Evolutionary conservation across 2,888 invertebrate genomes (phyloP).

Genomic region (Drymonia ruficornis): DNA sequence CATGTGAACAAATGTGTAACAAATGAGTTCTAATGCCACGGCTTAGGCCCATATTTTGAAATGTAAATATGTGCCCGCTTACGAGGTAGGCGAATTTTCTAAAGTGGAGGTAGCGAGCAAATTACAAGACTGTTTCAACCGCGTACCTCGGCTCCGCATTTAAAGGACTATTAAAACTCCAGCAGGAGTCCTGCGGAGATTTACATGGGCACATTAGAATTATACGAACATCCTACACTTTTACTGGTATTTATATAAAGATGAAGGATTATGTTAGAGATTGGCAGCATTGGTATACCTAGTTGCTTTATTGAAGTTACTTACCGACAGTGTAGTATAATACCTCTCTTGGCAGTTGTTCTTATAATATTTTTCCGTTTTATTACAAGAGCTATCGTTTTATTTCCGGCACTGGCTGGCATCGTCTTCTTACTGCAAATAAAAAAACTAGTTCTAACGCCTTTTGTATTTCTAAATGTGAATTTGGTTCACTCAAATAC

Average conservation of each 20-base stretch:
- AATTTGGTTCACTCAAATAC: conserved; percentile 19
- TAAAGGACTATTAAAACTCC: conserved; percentile 71
- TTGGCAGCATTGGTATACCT: too few species aligned
- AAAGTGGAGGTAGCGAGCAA: conserved; percentile 55
- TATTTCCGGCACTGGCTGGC: conserved; percentile 4
- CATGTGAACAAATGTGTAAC: conserved; percentile 33
- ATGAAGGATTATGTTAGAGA: too few species aligned
- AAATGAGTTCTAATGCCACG: conserved; percentile 45
- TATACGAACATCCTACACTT: conserved; percentile 54
- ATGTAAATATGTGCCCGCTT: conserved; percentile 46
- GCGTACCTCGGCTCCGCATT: conserved; percentile 57
- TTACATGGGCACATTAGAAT: conserved; percentile 61
- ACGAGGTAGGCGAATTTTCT: conserved; percentile 57
- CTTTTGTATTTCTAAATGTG: conserved; percentile 11
- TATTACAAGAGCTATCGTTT: conserved; percentile 7
- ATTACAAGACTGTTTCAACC: conserved; percentile 62
- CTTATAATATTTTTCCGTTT: conserved; percentile 1
- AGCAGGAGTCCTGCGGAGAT: conserved; percentile 59
- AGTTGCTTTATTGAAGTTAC: too few species aligned
- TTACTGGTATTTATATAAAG: conserved; percentile 42
- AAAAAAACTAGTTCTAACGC: conserved; percentile 16
- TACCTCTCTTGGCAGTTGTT: not conserved
- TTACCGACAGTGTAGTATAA: too few species aligned
- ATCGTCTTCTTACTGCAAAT: conserved; percentile 12
- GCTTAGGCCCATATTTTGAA: conserved; percentile 47